These are phyloP conservation scores for Steatocranus sp. DNA, from an alignment of 2,797 vertebrate species.

Conservation along the genomic window DNA sequence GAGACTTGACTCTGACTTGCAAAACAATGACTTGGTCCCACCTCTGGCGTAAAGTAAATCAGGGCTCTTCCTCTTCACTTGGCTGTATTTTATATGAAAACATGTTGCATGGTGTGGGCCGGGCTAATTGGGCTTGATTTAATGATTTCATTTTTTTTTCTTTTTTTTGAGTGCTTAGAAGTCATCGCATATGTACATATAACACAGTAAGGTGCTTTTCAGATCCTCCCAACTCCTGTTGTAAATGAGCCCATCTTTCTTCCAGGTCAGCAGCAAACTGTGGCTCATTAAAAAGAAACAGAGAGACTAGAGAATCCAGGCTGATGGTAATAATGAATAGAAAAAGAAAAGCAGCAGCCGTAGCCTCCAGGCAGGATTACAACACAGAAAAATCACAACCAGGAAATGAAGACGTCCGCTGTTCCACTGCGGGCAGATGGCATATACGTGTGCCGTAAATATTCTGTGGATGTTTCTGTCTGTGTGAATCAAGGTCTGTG, in stretches of 20 bases:
- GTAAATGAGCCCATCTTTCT: conserved; percentile 25
- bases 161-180: neutral
- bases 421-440: neutral
- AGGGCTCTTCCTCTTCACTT: neutral
- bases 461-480: neutral
- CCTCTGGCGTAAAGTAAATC: neutral
- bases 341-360: neutral
- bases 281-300: conserved; percentile 45
- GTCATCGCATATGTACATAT: neutral
- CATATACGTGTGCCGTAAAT: neutral
- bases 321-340: conserved; percentile 33
- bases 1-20: too few relatives aligned
- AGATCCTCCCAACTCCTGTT: neutral
- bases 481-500: neutral
- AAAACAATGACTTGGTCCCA: too few relatives aligned
- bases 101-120: neutral
- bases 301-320: conserved; percentile 7
- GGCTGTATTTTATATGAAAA: neutral
- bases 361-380: conserved; percentile 39
- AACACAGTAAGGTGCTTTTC: neutral
- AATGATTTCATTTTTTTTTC: neutral
- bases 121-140: neutral
- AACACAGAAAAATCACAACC: conserved; percentile 9
- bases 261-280: conserved; percentile 39
- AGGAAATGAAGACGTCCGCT: conserved; percentile 22